Evolutionary conservation across 2,797 vertebrate genomes (phyloP).

Genomic region (Natrix natrix): DNA sequence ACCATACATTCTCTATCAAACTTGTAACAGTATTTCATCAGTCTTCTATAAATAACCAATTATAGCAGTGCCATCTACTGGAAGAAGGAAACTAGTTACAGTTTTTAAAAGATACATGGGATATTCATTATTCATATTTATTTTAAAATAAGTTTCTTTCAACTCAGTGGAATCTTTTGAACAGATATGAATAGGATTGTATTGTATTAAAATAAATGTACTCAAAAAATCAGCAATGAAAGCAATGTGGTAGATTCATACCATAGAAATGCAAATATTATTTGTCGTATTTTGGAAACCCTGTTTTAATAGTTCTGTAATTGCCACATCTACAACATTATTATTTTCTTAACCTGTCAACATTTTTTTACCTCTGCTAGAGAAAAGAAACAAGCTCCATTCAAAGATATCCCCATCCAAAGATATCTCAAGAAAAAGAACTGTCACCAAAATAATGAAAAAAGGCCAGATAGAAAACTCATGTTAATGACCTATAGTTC

Average conservation of each 20-base stretch:
- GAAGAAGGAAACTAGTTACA: not conserved
- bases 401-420: not conserved
- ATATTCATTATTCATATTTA: not conserved
- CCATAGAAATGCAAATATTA: not conserved
- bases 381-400: not conserved
- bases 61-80: conserved; percentile 53
- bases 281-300: not conserved
- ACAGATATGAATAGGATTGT: not conserved
- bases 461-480: not conserved
- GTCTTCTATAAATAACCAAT: not conserved
- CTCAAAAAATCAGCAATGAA: not conserved
- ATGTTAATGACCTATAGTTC: not conserved
- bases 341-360: not conserved
- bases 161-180: not conserved
- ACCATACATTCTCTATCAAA: not conserved
- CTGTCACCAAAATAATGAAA: not conserved
- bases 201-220: not conserved
- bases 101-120: not conserved
- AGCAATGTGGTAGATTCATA: not conserved
- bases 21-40: not conserved
- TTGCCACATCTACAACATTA: not conserved
- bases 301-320: not conserved
- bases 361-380: not conserved
- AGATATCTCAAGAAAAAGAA: not conserved
- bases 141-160: not conserved